Evolutionary conservation across 2,113 vertebrate genomes (phyloP), one percentile per base, ranked within the genome.

Genomic region (Gadus macrocephalus): DNA sequence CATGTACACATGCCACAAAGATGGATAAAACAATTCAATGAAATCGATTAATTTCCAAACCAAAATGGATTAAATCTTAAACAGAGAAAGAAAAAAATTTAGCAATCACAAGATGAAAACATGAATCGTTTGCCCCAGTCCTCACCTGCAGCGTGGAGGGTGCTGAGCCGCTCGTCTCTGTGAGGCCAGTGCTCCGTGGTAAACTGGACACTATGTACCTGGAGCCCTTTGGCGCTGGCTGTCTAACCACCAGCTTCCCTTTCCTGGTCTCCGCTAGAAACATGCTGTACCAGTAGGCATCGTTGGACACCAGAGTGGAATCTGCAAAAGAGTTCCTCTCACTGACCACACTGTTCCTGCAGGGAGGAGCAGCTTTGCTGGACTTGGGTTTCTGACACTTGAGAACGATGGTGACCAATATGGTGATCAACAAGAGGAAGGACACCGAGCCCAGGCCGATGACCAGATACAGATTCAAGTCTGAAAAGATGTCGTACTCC

Each of bases 361-460:
- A 71, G 17, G 74, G 42, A 73, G 83, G 78, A 62, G 67, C 72
- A 42, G 74, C 72, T 75, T 82, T 81, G 17, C 72, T 81, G 67
- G 67, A 61, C 31, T 72, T 75, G 1, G 81, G 66, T 69, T 75
- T 85, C 73, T 83, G 80, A 73, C 83, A 85, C 53, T 90, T 89
- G 66, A 90, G 49, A 31, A 87, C 62, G 17, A 78, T 84, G 68
- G 89, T 89, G 22, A 90, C 67, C 64, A 89, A 67, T 66, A 92
- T 89, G 27, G 88, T 91, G 5, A 91, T 65, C 31, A 94, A 87
- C 70, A 94, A 91, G 15, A 93, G 74, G 76, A 91, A 92, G 8
- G 91, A 93, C 73, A 94, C 90, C 0, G 88, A 91, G 75, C 89
- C 91, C 77, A 93, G 81, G 74, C 90, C 92, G 56, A 94, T 93